Evolutionary conservation across 2,797 vertebrate species (phyloP).

Genomic region (Fistularia commersonii): DNA sequence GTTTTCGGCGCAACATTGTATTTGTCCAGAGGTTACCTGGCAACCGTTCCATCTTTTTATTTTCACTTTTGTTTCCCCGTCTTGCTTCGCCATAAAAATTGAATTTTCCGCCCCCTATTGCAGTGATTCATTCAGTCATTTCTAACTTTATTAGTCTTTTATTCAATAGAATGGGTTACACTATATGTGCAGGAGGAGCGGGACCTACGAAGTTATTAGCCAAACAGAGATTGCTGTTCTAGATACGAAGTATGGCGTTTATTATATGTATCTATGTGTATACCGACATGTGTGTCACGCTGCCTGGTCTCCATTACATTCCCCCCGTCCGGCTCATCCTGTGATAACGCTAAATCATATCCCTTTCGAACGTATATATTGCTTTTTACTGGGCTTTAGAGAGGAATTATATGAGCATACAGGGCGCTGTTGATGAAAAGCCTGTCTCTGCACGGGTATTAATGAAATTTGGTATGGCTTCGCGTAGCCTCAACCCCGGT

Average conservation of each 20-base stretch:
- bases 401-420: conserved; percentile 46
- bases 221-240: too few relatives aligned
- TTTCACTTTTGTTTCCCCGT: background rate
- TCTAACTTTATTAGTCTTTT: background rate
- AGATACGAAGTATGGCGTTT: too few relatives aligned
- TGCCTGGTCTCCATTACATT: conserved; percentile 1
- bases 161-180: background rate
- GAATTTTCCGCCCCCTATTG: too few relatives aligned
- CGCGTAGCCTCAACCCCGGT: conserved; percentile 32
- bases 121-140: conserved; percentile 4
- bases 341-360: conserved; percentile 55
- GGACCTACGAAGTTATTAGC: too few relatives aligned
- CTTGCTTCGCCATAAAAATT: background rate
- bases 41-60: background rate
- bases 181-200: background rate
- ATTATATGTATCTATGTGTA: too few relatives aligned
- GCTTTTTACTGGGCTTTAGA: conserved; percentile 50
- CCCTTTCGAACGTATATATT: conserved; percentile 46
- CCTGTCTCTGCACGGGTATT: conserved; percentile 44
- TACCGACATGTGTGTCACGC: too few relatives aligned
- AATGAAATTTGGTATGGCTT: conserved; percentile 47
- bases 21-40: conserved; percentile 31
- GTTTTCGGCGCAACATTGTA: background rate
- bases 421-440: conserved; percentile 50
- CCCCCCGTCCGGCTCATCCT: conserved; percentile 15